Base-by-base conservation (phyloP, 2,797 vertebrate species). In the Poeciliopsis infans region DNA sequence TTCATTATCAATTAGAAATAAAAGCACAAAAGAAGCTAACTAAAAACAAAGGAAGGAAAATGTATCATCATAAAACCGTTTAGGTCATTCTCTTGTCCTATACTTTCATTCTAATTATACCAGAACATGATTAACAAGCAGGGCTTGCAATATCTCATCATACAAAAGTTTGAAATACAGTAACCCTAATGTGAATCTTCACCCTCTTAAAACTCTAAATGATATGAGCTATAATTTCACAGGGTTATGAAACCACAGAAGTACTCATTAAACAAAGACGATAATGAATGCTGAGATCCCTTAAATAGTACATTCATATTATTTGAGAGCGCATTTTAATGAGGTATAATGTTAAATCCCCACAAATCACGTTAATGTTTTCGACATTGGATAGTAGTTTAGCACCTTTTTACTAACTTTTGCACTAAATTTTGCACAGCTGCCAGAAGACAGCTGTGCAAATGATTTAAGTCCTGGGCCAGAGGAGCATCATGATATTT, bases 391-490 rank as follows among this genome's bases (percentile, higher is more conserved):
- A 73, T 33, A 72, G 46, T 51, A 76, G 75, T 83, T 75, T 41
- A 43, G n/a, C 41, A 57, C 13, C 3, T 12, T 80, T 86, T 78
- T 18, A 69, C 72, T 79, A 69, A 72, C 78, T 80, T 5, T 6
- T 53, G 3, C 16, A 80, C 20, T 79, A 69, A 72, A 79, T 80
- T 5, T 6, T 53, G 3, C 16, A 80, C 20, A 31, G 31, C 31
- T 31, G 73, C 84, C 82, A 83, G 43, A 79, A 73, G 72, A 79
- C 73, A 83, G n/a, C 39, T 64, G 55, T 75, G 70, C 79, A 85
- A 87, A 89, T 90, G 78, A 82, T 90, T 89, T 85, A 45, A 87
- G 75, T 85, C 47, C 73, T 71, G 74, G 72, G 79, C 49, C 80
- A 75, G 68, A 20, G 68, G 77, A 84, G 15, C n/a, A 77, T 85